phyloP scores from a whole-genome alignment of 2,797 vertebrate genomes.

The Parauchenoglanis ngamensis region DNA sequence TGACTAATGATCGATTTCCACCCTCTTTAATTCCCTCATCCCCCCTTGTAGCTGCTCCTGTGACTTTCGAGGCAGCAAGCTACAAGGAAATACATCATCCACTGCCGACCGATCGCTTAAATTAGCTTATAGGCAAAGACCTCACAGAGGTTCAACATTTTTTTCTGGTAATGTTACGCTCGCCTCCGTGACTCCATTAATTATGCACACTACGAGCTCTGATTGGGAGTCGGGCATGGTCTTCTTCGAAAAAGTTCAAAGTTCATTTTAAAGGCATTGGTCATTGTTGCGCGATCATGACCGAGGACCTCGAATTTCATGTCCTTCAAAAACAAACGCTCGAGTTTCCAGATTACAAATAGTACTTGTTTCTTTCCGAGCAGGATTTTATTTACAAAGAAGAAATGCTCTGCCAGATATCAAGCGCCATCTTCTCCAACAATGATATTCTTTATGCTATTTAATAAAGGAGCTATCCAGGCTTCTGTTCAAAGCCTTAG shows the following conservation, averaged over 20 bases:
- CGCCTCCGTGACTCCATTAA: slow-evolving; percentile 53
- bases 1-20: slow-evolving; percentile 49
- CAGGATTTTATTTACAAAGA: slow-evolving; percentile 36
- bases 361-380: slow-evolving; percentile 31
- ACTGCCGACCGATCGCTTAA: slow-evolving; percentile 59
- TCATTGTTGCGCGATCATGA: neutral
- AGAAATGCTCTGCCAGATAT: slow-evolving; percentile 36
- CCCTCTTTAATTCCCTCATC: slow-evolving; percentile 41
- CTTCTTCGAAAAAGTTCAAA: slow-evolving; percentile 39
- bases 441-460: slow-evolving; percentile 39
- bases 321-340: neutral
- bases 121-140: slow-evolving; percentile 57
- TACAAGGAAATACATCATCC: slow-evolving; percentile 55
- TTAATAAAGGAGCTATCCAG: slow-evolving; percentile 34
- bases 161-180: slow-evolving; percentile 35
- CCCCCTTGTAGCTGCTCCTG: slow-evolving; percentile 27
- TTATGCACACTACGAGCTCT: slow-evolving; percentile 49
- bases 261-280: slow-evolving; percentile 8
- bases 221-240: slow-evolving; percentile 38
- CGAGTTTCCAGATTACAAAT: slow-evolving; percentile 29
- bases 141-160: slow-evolving; percentile 59
- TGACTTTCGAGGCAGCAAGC: slow-evolving; percentile 21
- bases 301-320: neutral
- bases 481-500: slow-evolving; percentile 28
- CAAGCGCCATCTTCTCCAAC: slow-evolving; percentile 32